phyloP scores from a whole-genome alignment of 2,113 vertebrate species.

The Pangasianodon hypophthalmus region DNA sequence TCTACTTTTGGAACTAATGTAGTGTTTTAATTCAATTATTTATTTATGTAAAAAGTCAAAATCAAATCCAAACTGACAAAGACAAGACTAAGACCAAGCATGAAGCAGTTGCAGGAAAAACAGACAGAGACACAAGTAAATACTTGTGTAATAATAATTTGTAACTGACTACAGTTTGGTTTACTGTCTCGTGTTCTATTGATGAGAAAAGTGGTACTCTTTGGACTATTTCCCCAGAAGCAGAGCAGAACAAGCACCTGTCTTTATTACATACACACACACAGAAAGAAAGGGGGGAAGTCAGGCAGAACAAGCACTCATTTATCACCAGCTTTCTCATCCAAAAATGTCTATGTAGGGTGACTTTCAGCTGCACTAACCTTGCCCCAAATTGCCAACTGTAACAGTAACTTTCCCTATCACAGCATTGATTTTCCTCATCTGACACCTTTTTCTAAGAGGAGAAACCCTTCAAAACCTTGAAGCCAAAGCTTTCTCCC shows the following conservation, averaged over 20 bases:
- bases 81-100: not conserved
- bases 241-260: constrained; percentile 54
- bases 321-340: constrained; percentile 53
- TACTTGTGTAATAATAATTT: not conserved
- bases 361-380: constrained; percentile 61
- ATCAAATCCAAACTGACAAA: not conserved
- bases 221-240: constrained; percentile 30
- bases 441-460: constrained; percentile 20
- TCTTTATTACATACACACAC: constrained; percentile 31
- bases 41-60: not conserved
- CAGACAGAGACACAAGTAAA: not conserved
- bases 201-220: not conserved
- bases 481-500: constrained; percentile 28
- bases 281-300: not conserved
- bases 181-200: not conserved
- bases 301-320: constrained; percentile 44
- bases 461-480: constrained; percentile 31
- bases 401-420: constrained; percentile 43
- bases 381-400: constrained; percentile 63
- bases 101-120: not conserved
- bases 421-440: constrained; percentile 32
- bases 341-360: constrained; percentile 53
- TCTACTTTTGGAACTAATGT: not conserved
- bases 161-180: not conserved
- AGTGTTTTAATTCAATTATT: not conserved